Conservation (phyloP, 2,113 vertebrate species). For the Aptenodytes forsteri region DNA sequence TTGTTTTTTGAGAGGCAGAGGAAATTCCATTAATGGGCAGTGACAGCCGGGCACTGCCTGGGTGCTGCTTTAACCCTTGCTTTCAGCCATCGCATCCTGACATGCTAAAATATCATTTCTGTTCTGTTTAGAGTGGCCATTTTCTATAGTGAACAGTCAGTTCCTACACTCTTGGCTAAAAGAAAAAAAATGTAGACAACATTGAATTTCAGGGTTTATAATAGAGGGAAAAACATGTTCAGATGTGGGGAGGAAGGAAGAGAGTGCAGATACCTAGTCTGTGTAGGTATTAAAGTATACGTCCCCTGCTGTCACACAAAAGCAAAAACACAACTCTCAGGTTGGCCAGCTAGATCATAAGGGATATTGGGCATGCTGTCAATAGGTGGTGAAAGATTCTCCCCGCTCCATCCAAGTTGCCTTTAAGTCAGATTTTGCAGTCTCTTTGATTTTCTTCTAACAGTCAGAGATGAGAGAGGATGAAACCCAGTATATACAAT, state of each 20-base stretch:
- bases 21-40: neutral
- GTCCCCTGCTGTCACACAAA: neutral
- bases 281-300: neutral
- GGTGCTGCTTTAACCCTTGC: neutral
- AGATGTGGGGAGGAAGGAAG: neutral
- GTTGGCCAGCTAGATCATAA: neutral
- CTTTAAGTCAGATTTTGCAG: slow-evolving; percentile 26
- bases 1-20: neutral
- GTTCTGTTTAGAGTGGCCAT: neutral
- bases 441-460: slow-evolving; percentile 5
- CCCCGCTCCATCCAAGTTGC: neutral
- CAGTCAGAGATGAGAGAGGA: neutral
- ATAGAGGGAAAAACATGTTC: neutral
- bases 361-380: neutral
- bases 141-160: neutral
- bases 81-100: neutral
- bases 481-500: neutral
- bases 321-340: neutral
- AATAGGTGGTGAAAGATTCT: neutral
- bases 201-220: neutral
- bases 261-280: neutral
- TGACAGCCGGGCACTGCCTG: neutral
- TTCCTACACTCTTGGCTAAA: neutral
- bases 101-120: neutral
- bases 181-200: neutral